Base-by-base conservation (phyloP, 2,113 vertebrate species). In the Todiramphus saurophagus region DNA sequence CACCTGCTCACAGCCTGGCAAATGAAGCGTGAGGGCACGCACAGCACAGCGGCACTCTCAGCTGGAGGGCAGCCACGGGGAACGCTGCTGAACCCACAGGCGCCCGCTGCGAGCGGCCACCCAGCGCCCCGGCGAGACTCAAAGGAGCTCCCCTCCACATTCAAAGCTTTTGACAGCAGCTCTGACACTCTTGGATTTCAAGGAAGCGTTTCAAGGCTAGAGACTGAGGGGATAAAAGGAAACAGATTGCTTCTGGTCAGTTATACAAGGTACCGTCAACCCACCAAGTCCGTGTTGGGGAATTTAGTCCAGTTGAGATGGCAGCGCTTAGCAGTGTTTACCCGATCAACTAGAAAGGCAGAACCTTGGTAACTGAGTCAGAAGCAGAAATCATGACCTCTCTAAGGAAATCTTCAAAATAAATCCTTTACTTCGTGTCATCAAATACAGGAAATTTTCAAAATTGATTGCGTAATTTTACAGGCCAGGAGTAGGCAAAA, bases 41-140 rank as follows among this genome's bases (percentile, higher is more conserved):
- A 46, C 19, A 20, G 10, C 46, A 46, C 10, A 46, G 19, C 46
- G 18, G 46, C 46, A 20, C 18, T 8, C 74, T 66, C 28, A 31
- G 2, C 44, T 3, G 64, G 11, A n/a, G 8, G 3, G 1, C 2
- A 48, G 13, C 2, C 6, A 27, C 78, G 14, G 27, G 1, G 5
- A 1, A 18, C 1, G 0, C 43, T 5, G 23, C 50, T 39, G 7
- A 69, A 46, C 0, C 1, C 33, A 10, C 25, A 6, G 1, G 1
- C 19, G 23, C 5, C 7, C 69, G 12, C 4, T 70, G 43, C 3
- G 1, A 0, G 3, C 23, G 17, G 9, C 70, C 48, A 24, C 21
- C 1, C 1, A 60, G 41, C 1, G 11, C n/a, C n/a, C 46, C 39
- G 16, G 33, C 12, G n/a, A 14, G 13, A 62, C 23, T 1, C 53